Evolutionary conservation across 2,797 vertebrate genomes (phyloP), one percentile per base, ranked within the genome.

Genomic region (Sebastiscus albofasciatus): DNA sequence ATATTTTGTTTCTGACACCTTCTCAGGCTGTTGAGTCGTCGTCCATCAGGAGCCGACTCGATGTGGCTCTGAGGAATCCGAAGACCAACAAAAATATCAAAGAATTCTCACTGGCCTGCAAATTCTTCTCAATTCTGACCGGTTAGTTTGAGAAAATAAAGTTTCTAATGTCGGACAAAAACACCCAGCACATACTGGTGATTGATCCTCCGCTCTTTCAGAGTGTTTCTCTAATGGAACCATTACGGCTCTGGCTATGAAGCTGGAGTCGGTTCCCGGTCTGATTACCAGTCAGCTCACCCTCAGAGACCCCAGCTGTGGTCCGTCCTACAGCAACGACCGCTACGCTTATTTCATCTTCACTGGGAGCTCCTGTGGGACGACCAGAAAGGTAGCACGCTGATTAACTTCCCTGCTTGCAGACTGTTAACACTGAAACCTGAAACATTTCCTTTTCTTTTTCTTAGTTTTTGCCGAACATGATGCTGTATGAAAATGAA

Each of bases 211-310:
- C 1, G 29, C n/a, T 58, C 77, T 54, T 80, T 11, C 83, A 97
- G 97, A 93, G 33, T 98, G 97, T 82, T 91, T 94, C 16, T 90
- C 96, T 12, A 96, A 96, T 55, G 96, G 96, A 2, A 97, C 95
- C 2, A 93, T 97, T 56, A 87, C 94, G 0, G 81, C 96, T 27
- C 80, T 94, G 39, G 96, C 95, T 33, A 6, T 95, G 20, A 97
- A 96, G 85, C 56, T 95, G 9, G 90, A 83, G 58, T 92, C 91
- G 0, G 72, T 91, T 68, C 89, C 92, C 59, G 85, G 85, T 34
- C 77, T 97, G 85, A 82, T 95, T 33, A 90, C 88, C 1, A 87
- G 89, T 62, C 75, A 74, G 29, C 81, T 97, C 27, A 94, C 93
- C 5, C 90, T 97, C 70, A 85, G 62, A 12, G 96, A 97, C 75